These are phyloP conservation scores for Phenganax marumi DNA, from an alignment of 92 coral and sea anemone species.

Conservation along the genomic window DNA sequence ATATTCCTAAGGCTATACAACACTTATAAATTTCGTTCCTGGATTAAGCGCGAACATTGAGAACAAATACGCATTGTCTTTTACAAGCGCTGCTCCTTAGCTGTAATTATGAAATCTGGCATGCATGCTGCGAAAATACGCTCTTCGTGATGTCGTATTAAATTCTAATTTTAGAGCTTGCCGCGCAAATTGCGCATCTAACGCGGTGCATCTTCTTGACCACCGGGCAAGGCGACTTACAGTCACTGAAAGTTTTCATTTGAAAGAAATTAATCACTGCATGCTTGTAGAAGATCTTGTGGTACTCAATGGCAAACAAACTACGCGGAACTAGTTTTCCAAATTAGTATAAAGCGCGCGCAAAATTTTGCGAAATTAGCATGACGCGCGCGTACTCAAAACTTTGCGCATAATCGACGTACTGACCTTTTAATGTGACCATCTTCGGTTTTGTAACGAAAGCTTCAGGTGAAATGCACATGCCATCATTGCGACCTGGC, in stretches of 20 bases:
- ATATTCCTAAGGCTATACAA: not conserved
- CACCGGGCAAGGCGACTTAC: not conserved
- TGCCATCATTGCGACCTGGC: conserved; percentile 66
- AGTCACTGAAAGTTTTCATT: too few species aligned
- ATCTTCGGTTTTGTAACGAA: conserved; percentile 37
- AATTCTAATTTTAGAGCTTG: not conserved
- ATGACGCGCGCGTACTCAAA: not conserved
- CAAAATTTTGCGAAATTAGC: not conserved
- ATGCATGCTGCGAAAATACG: conserved; percentile 14
- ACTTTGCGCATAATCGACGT: not conserved
- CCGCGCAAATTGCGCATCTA: not conserved
- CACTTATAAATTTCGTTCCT: not conserved
- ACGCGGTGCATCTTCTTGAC: not conserved
- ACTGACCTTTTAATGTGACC: not conserved
- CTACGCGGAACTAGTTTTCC: too few species aligned
- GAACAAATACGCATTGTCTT: not conserved
- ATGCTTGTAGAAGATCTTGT: too few species aligned
- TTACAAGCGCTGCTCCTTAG: not conserved
- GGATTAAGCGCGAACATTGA: not conserved
- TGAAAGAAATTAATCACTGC: too few species aligned
- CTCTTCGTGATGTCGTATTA: not conserved
- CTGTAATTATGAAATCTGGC: not conserved
- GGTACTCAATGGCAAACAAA: too few species aligned
- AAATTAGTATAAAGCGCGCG: too few species aligned
- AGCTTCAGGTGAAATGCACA: conserved; percentile 67